Evolutionary conservation across 1,140 invertebrate species (phyloP).

Genomic region (Saccostrea glomerata): DNA sequence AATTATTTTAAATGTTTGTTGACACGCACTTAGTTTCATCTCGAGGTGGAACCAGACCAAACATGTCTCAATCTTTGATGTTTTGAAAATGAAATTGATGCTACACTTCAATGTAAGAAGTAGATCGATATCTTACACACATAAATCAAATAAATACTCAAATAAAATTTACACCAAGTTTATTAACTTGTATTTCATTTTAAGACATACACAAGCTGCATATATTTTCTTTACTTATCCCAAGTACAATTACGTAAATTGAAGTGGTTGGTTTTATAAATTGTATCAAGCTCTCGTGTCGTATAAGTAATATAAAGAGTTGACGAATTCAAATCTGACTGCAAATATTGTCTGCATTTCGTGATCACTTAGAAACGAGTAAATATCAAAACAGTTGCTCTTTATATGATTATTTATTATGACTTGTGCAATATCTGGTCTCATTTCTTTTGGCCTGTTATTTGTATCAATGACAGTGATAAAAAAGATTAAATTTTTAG

Average conservation of each 20-base stretch:
- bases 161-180: too few relatives aligned
- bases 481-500: too few relatives aligned
- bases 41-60: background rate
- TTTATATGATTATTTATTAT: too few relatives aligned
- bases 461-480: too few relatives aligned
- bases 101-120: too few relatives aligned
- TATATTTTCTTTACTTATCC: background rate
- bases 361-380: background rate
- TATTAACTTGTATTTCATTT: too few relatives aligned
- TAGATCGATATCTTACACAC: background rate
- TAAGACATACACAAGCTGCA: background rate
- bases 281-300: background rate
- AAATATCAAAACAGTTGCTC: too few relatives aligned
- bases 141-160: too few relatives aligned
- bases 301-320: background rate
- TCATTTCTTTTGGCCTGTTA: too few relatives aligned
- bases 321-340: background rate
- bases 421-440: too few relatives aligned
- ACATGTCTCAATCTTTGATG: background rate
- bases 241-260: background rate
- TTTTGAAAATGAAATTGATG: background rate
- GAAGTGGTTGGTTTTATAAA: background rate
- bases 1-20: background rate
- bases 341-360: background rate
- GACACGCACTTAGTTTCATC: background rate